Evolutionary conservation across 2,888 invertebrate genomes (phyloP), one percentile per base, ranked within the genome.

Genomic region (Megastigmus dorsalis): DNA sequence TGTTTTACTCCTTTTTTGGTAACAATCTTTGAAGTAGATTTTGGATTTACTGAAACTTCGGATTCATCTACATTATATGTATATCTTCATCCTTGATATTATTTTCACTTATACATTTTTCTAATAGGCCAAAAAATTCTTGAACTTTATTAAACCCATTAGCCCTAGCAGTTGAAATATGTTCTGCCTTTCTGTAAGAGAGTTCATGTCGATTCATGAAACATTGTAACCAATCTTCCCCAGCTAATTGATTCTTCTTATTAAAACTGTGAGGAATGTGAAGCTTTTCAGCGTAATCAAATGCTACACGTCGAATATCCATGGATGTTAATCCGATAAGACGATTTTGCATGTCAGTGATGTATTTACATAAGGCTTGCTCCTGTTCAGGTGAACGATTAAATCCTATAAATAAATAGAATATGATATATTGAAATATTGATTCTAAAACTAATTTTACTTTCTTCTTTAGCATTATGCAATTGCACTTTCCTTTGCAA

Each of bases 41-140:
- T 81, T 18, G 82, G 80, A 23, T 83, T 83, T 54, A 78, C 75
- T 0, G 82, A 80, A 45, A 85, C 70, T 3, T 83, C 77, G 76
- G 80, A 84, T 70, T 85, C 86, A 63, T 85, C 85, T 33, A 78
- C 63, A 59, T 82, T 83, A 26, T 66, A 83, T n/a, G n/a, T 18
- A 81, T 81, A 38, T 75, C 33, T 28, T 57, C 68, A 9, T 28
- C 36, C 15, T 30, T 67, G 9, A 55, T 20, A n/a, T 28, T 13
- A 41, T 55, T 13, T 54, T 55, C 15, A 45, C 5, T 18, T 45
- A n/a, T 1, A 20, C 7, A 18, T 43, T 38, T 36, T 38, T 30
- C 15, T 45, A 68, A 13, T 3, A 68, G 30, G 30, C 10, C 13
- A 57, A 57, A 45, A 18, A 20, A 68, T 57, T 45, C 57, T 28